A percentile compares a stretch with the other conserved stretches of the same genome.
Conservation (phyloP, 2,888 invertebrate species). For the Agriotes lineatus region DNA sequence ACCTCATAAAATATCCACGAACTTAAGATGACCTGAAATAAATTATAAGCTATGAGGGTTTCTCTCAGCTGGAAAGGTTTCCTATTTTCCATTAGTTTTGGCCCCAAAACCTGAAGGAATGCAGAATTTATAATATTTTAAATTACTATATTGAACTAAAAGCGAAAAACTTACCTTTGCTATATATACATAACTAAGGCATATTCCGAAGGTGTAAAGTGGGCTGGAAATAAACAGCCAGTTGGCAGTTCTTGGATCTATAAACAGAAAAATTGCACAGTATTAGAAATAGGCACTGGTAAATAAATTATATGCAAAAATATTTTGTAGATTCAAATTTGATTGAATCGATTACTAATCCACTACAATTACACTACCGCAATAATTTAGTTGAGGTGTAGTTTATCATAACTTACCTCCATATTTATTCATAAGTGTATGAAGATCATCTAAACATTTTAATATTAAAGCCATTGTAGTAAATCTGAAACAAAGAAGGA, state of each 20-base stretch:
- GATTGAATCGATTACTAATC: slow-evolving; percentile 49
- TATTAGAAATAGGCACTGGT: no score
- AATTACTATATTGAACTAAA: not conserved
- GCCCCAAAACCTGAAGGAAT: slow-evolving; percentile 80
- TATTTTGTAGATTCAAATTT: no score
- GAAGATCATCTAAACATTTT: slow-evolving; percentile 83
- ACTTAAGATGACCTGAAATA: slow-evolving; percentile 91
- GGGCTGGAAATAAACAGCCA: slow-evolving; percentile 96
- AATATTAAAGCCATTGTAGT: slow-evolving; percentile 84
- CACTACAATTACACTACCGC: no score
- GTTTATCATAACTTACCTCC: slow-evolving; percentile 75
- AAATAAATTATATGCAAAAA: slow-evolving; percentile 55
- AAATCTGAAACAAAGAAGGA: slow-evolving; percentile 67
- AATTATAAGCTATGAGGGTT: slow-evolving; percentile 73
- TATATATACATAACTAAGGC: slow-evolving; percentile 88
- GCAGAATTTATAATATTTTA: not conserved
- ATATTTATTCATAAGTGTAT: slow-evolving; percentile 84
- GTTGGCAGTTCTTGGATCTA: slow-evolving; percentile 89
- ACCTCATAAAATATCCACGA: slow-evolving; percentile 94
- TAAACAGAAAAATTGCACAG: slow-evolving; percentile 17
- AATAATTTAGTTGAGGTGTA: not conserved
- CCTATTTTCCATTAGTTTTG: slow-evolving; percentile 91
- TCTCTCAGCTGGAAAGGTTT: slow-evolving; percentile 84
- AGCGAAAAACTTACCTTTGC: slow-evolving; percentile 79
- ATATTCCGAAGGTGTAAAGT: slow-evolving; percentile 90